These are phyloP conservation scores for Leptinotarsa rubiginosa DNA, from an alignment of 2,888 invertebrate species.

Conservation along the genomic window DNA sequence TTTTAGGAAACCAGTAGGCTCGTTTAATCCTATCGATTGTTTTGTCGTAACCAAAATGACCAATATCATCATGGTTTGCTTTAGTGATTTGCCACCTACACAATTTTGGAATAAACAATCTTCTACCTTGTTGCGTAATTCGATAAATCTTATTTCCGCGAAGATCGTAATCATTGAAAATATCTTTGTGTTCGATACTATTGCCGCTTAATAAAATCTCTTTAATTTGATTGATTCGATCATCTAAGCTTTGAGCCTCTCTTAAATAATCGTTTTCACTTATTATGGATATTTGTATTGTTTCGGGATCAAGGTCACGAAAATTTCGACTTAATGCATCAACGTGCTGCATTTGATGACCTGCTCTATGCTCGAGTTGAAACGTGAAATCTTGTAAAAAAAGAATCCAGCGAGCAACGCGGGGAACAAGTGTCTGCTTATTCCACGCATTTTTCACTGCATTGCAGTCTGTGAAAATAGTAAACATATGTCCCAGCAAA, in stretches of 20 bases:
- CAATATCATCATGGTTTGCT: neutral
- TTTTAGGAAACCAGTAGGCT: neutral
- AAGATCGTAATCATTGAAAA: neutral
- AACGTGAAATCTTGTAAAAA: too few relatives aligned
- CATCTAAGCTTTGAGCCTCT: neutral
- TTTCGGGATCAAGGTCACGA: neutral
- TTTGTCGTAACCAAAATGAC: neutral
- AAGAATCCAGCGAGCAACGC: conserved; percentile 1
- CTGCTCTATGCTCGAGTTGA: too few relatives aligned
- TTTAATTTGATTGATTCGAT: neutral
- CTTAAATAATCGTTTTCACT: neutral
- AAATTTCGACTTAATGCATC: too few relatives aligned
- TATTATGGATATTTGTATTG: neutral
- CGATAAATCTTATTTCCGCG: neutral
- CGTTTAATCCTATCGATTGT: neutral
- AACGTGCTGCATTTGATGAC: too few relatives aligned
- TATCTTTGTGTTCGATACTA: neutral
- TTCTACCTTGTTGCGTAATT: neutral
- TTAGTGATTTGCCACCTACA: neutral
- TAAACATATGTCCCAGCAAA: conserved; percentile 28
- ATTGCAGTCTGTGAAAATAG: conserved; percentile 34
- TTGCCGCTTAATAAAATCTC: neutral
- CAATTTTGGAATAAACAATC: neutral
- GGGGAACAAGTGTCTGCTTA: conserved; percentile 16
- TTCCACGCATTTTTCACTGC: conserved; percentile 29